Evolutionary conservation across 2,888 invertebrate species (phyloP), one percentile per base, ranked within the genome.

Genomic region (Mellilla xanthometata): DNA sequence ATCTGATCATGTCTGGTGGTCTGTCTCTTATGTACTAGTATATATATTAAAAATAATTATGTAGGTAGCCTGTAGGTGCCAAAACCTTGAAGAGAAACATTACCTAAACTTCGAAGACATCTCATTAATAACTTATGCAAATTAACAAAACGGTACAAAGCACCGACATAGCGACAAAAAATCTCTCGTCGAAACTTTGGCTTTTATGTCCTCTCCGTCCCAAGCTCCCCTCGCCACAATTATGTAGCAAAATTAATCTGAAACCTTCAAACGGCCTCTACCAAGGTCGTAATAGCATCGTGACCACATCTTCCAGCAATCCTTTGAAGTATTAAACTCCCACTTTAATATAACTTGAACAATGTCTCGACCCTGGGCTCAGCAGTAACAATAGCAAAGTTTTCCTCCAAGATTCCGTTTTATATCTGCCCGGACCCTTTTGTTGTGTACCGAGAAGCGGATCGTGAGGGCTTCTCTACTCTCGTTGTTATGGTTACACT

Each of bases 311-410:
- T 69, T 67, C 70, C 71, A 73, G 76, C 79, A 82, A 84, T 78
- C 81, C 82, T 81, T 79, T 80, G 73, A 81, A 82, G 78, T 81
- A 81, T 80, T 79, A 80, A 83, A 81, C 72, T 79, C 73, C 68
- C 72, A 78, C 74, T 83, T 80, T 81, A 84, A 85, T 84, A 81
- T 79, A 84, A 84, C 68, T 80, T 76, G 81, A 84, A 85, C 84
- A 85, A 85, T 82, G 81, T 76, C 72, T 59, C 65, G 73, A 71
- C 76, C 78, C 76, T 69, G 72, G 76, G 74, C 74, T 76, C 76
- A 68, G 72, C 66, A 62, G 74, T 72, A 80, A 85, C 84, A 85
- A 84, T 81, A 72, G 75, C 70, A 70, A 84, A 85, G 81, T 84
- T 86, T 82, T 77, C 77, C 71, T 76, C 75, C 77, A 75, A 82